These are phyloP conservation scores for Girardia tigrina DNA, from an alignment of 2,888 invertebrate species.

Conservation along the genomic window DNA sequence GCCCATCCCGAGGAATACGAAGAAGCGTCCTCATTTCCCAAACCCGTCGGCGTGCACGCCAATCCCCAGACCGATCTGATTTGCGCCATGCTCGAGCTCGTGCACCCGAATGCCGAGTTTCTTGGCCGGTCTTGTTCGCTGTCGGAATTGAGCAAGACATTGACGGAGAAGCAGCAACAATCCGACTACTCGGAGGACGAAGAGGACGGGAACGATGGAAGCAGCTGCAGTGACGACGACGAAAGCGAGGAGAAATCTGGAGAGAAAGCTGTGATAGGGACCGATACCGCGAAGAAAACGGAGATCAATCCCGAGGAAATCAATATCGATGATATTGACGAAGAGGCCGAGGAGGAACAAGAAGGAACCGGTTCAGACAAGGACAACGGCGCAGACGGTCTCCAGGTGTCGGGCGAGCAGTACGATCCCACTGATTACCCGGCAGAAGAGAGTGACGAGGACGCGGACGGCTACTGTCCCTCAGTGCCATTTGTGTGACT, in stretches of 20 bases:
- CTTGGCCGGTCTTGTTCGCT: constrained; percentile 39
- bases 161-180: no score
- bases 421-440: constrained; percentile 11
- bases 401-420: not conserved
- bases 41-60: constrained; percentile 36
- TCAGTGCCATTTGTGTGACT: not conserved
- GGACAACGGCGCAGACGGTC: not conserved
- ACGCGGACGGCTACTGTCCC: not conserved
- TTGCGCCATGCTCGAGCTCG: constrained; percentile 57
- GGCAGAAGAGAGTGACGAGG: not conserved
- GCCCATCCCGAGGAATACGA: constrained; percentile 41
- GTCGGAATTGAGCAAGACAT: not conserved
- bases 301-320: not conserved
- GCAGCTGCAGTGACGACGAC: no score
- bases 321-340: not conserved
- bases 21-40: not conserved
- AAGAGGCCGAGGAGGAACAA: not conserved
- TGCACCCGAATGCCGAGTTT: constrained; percentile 59
- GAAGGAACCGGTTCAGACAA: not conserved
- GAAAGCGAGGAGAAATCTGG: no score
- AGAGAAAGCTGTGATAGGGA: no score
- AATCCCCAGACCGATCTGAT: constrained; percentile 54
- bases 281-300: no score
- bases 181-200: no score
- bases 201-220: no score